Evolutionary conservation across 2,113 vertebrate species (phyloP), one percentile per base, ranked within the genome.

Genomic region (Lepisosteus osseus): DNA sequence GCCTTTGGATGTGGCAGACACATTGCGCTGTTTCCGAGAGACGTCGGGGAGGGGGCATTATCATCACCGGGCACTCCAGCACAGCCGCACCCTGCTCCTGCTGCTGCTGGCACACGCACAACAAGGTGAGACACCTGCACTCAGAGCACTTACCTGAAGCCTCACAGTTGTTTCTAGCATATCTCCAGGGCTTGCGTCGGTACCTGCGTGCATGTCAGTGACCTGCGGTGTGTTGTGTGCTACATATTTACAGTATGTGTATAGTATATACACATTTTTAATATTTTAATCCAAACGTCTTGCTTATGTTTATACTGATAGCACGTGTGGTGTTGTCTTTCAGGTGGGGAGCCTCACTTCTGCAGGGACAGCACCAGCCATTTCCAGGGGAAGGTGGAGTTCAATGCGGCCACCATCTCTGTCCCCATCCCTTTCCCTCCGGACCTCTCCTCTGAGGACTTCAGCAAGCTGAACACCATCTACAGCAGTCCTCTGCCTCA

Each of bases 1-100:
- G 65, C 97, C 97, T 3, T 77, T 99, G 84, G 91, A 97, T 69
- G 89, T 96, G 76, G 81, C 88, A 7, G 92, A 96, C 76, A 93
- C 94, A 1, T 82, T 99, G 83, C 78, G 79, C 69, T 93, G 88
- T 80, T 98, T 96, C 80, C 89, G 84, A 78, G 88, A 95, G 84
- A 90, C 88, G 45, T 65, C 96, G 64, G 81, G 90, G 82, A 93
- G 88, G 75, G 88, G 84, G 72, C 83, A 83, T 3, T 83, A 90
- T 62, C 86, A 91, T 64, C 89, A 91, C 77, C 89, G 90, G 79
- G 79, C 90, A 6, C 82, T 95, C 54, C 91, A 89, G 72, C 94
- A 97, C 74, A 95, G 95, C 83, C 92, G 90, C 73, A 94, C 93
- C 70, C 81, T 98, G 3, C 89, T 97, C 74, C 74, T 77, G 0